A percentile compares a stretch with the other conserved stretches of the same genome.
These are phyloP conservation scores for Theocolax elegans DNA, from an alignment of 1,140 invertebrate species.

Conservation along the genomic window DNA sequence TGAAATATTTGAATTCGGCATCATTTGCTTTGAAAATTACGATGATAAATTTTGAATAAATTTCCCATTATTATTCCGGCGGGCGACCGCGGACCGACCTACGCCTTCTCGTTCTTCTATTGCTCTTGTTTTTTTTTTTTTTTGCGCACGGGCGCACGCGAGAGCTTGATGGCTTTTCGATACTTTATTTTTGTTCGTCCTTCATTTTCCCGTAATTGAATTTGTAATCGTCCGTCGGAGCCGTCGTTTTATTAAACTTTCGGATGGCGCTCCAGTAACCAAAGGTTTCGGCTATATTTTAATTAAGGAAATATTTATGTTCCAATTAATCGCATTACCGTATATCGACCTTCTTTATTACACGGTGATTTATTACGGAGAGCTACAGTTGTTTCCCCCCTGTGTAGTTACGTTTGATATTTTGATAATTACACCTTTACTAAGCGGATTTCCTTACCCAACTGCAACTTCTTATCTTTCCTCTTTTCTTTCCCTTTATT, in stretches of 20 bases:
- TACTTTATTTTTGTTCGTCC: conserved; percentile 34
- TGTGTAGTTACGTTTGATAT: no score
- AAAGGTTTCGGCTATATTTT: not conserved
- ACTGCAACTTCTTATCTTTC: no score
- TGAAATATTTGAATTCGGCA: conserved; percentile 36
- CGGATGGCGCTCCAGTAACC: no score
- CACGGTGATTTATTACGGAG: not conserved
- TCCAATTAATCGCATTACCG: conserved; percentile 9
- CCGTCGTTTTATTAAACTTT: conserved; percentile 29
- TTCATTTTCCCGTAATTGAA: conserved; percentile 40
- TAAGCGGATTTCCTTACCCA: no score
- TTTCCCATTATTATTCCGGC: conserved; percentile 37
- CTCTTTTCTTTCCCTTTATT: no score
- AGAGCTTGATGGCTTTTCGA: conserved; percentile 25
- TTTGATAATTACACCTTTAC: no score
- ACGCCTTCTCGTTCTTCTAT: not conserved
- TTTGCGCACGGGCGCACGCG: no score
- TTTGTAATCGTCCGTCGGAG: conserved; percentile 29
- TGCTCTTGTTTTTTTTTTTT: conserved; percentile 7
- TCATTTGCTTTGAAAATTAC: conserved; percentile 41
- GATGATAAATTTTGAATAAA: conserved; percentile 41
- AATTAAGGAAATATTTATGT: conserved; percentile 18
- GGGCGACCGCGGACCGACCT: not conserved
- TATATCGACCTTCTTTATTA: not conserved
- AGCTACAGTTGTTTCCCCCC: no score